Conservation (phyloP, 2,113 vertebrate genomes). For the Dolichallabes microphthalmus region DNA sequence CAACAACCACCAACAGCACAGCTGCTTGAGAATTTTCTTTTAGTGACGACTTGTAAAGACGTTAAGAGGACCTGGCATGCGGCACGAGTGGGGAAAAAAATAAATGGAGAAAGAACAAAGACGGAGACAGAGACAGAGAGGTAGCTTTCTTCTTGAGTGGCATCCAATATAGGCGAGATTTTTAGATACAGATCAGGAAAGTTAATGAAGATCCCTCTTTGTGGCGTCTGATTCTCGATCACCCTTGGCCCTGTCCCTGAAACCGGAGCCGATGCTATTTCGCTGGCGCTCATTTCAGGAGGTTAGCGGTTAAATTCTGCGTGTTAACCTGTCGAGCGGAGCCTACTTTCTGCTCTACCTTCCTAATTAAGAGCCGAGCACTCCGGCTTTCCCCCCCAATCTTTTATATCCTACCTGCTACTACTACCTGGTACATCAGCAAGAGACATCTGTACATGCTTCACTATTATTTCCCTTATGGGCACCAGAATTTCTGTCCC, state of each 20-base stretch:
- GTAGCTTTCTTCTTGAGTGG: constrained; percentile 37
- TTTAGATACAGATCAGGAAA: constrained; percentile 34
- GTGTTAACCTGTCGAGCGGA: constrained; percentile 72
- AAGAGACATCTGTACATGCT: not conserved
- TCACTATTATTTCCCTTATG: not conserved
- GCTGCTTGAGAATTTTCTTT: constrained; percentile 15
- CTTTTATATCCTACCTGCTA: constrained; percentile 20
- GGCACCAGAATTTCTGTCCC: not conserved
- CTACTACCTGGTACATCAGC: constrained; percentile 15
- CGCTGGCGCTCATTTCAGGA: constrained; percentile 69
- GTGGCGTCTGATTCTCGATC: constrained; percentile 63
- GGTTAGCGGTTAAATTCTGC: constrained; percentile 81
- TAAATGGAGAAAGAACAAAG: not conserved
- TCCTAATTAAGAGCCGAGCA: constrained; percentile 73
- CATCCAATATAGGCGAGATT: constrained; percentile 45
- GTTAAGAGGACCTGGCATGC: constrained; percentile 5
- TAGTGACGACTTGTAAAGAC: not conserved
- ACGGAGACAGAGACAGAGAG: constrained; percentile 5
- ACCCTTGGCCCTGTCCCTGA: constrained; percentile 64
- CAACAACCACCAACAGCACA: not conserved
- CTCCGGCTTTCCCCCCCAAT: constrained; percentile 25
- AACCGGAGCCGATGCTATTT: constrained; percentile 73
- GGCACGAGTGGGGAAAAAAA: not conserved
- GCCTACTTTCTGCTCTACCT: constrained; percentile 66
- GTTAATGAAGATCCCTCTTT: constrained; percentile 42